Conservation (phyloP, 2,888 invertebrate species). For the Maniola hyperantus region DNA sequence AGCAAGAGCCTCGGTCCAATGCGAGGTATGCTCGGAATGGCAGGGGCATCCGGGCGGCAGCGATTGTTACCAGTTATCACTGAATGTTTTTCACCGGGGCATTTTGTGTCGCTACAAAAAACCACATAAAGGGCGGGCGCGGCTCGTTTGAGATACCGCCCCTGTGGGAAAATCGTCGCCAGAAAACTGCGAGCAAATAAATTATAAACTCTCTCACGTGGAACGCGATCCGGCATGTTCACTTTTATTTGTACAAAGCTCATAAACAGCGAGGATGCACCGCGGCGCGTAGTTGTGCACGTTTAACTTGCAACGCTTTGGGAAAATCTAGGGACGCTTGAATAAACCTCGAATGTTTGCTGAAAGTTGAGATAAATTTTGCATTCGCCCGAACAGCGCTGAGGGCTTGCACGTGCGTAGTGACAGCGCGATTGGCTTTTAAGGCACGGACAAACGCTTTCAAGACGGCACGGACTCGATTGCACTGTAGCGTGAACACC, state of each 20-base stretch:
- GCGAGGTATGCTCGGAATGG: conserved; percentile 78
- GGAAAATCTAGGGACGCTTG: conserved; percentile 38
- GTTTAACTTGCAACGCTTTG: conserved; percentile 36
- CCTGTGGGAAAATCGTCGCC: conserved; percentile 82
- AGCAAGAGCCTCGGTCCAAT: conserved; percentile 70
- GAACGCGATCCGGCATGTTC: conserved; percentile 67
- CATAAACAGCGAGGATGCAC: conserved; percentile 43
- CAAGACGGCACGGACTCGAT: too few species aligned
- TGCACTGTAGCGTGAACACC: too few species aligned
- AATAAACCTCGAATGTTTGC: conserved; percentile 29
- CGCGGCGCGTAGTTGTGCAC: conserved; percentile 35
- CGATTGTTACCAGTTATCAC: conserved; percentile 83
- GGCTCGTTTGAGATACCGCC: conserved; percentile 80
- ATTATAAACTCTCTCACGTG: conserved; percentile 78
- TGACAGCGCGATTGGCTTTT: background rate
- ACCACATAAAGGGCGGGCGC: conserved; percentile 80
- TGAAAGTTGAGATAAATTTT: conserved; percentile 25
- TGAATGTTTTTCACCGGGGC: conserved; percentile 80
- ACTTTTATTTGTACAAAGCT: conserved; percentile 46
- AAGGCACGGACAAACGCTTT: background rate
- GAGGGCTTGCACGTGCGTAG: conserved; percentile 47
- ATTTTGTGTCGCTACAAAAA: conserved; percentile 81
- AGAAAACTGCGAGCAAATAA: conserved; percentile 81
- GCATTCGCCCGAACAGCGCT: conserved; percentile 18
- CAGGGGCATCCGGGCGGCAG: conserved; percentile 80